Evolutionary conservation across 37 sponge, comb jelly and placozoan genomes (phyloP), one percentile per base, ranked within the genome.

Genomic region (Chondrosia reniformis): DNA sequence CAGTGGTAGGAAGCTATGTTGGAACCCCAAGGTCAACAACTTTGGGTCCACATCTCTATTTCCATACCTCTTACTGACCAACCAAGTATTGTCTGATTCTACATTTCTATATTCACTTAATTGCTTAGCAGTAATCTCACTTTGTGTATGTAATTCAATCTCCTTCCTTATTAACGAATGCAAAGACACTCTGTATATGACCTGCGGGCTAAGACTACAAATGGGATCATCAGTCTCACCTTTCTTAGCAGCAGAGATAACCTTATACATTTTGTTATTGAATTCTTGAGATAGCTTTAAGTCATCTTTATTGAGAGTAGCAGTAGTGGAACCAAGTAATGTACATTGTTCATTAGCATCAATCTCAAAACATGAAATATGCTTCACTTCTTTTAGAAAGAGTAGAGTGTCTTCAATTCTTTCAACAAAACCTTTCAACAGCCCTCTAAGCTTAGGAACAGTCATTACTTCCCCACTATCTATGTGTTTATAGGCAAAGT

Each of bases 341-440:
- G 65, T 28, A 27, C 74, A 78, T 15, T 33, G 49, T 3, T 66
- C 81, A 80, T 80, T 59, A 33, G 67, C 49, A 37, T 2, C 55
- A 4, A 88, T 84, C 55, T 88, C 84, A 88, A 88, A 76, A 10
- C 52, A 74, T 21, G 89, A 83, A 33, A 88, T 84, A 25, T 41
- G 55, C 54, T 49, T 66, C 24, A 88, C 25, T 58, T 76, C 34
- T 33, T 84, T 88, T 22, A 88, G 81, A 63, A 83, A 88, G 8
- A 88, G 52, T 12, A 88, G 58, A 4, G 58, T 67, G 15, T 83
- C 77, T 17, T 65, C 25, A 36, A 79, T 52, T 33, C 54, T 17
- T n/a, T 1, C 10, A 34, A 30, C 31, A 32, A 88, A 64, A 0
- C 54, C 9, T 9, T 56, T 42, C 25, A 88, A 46, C 4, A 84